These are phyloP conservation scores for Lysiphlebus fabarum DNA, from an alignment of 1,140 invertebrate species.

Conservation along the genomic window DNA sequence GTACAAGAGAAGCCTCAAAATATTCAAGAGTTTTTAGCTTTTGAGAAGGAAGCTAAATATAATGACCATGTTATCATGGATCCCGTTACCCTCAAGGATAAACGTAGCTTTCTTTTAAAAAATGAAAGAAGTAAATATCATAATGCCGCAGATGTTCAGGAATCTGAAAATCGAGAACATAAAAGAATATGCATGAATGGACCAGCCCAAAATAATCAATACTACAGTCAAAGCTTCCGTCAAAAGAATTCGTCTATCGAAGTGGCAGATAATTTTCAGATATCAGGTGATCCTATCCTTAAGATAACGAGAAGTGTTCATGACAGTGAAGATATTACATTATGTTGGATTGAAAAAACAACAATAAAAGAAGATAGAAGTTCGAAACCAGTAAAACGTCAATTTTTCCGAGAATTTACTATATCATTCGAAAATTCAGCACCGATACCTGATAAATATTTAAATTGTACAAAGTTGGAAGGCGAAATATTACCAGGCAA, in stretches of 20 bases:
- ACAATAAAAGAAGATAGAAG: slow-evolving; percentile 34
- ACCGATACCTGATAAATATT: slow-evolving; percentile 31
- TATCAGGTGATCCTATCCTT: slow-evolving; percentile 16
- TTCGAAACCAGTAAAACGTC: slow-evolving; percentile 22
- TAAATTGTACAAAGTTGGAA: slow-evolving; percentile 27
- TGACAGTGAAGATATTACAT: slow-evolving; percentile 30
- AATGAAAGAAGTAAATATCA: background rate
- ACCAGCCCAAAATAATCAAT: slow-evolving; percentile 2
- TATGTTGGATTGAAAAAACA: slow-evolving; percentile 37
- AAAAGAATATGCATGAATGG: slow-evolving; percentile 9
- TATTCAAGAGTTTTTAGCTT: too few relatives aligned
- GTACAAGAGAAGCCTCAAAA: too few relatives aligned
- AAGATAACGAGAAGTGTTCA: slow-evolving; percentile 26
- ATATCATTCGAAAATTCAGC: slow-evolving; percentile 38
- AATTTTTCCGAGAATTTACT: slow-evolving; percentile 34
- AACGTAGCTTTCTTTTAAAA: background rate
- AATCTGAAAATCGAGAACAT: background rate
- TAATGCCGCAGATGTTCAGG: background rate
- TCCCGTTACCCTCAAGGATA: too few relatives aligned
- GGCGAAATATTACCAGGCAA: slow-evolving; percentile 25
- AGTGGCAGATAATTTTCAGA: slow-evolving; percentile 18
- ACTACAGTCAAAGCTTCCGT: slow-evolving; percentile 18
- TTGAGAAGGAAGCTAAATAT: too few relatives aligned
- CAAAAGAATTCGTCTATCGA: slow-evolving; percentile 7
- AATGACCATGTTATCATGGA: too few relatives aligned